phyloP scores from a whole-genome alignment of 2,797 vertebrate genomes.

The Sebastiscus albofasciatus region DNA sequence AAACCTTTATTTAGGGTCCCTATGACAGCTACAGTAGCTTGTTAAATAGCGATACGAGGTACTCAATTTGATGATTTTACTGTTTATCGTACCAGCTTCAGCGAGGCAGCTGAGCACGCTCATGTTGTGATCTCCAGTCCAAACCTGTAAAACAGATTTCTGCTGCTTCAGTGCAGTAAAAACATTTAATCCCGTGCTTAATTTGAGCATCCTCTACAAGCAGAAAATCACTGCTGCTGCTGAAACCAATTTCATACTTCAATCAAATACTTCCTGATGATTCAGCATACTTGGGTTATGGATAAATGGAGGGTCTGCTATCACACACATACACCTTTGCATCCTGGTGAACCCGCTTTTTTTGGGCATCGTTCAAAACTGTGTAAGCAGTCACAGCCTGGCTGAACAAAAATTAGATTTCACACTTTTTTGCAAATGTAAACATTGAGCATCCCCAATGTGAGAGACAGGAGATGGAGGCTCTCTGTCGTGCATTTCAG shows the following conservation, averaged over 20 bases:
- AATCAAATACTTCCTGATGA: background rate
- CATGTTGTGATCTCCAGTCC: background rate
- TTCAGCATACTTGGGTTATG: background rate
- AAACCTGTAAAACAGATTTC: background rate
- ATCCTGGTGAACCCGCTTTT: background rate
- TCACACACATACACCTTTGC: background rate
- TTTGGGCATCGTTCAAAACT: background rate
- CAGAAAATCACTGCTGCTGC: background rate
- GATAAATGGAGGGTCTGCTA: background rate
- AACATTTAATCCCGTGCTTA: background rate
- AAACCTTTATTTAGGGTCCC: background rate
- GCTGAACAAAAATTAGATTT: background rate
- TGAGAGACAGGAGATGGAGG: background rate
- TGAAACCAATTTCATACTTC: background rate
- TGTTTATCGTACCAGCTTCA: background rate
- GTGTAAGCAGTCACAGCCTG: background rate
- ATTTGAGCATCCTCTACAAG: background rate
- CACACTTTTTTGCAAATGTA: background rate
- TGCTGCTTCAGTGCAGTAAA: background rate
- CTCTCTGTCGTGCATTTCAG: background rate
- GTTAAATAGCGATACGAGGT: background rate
- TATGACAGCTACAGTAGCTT: background rate
- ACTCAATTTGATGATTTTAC: background rate
- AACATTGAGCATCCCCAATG: background rate
- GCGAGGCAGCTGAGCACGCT: background rate